Base-by-base conservation (phyloP, 2,888 invertebrate species). In the Clusia tigrina region DNA sequence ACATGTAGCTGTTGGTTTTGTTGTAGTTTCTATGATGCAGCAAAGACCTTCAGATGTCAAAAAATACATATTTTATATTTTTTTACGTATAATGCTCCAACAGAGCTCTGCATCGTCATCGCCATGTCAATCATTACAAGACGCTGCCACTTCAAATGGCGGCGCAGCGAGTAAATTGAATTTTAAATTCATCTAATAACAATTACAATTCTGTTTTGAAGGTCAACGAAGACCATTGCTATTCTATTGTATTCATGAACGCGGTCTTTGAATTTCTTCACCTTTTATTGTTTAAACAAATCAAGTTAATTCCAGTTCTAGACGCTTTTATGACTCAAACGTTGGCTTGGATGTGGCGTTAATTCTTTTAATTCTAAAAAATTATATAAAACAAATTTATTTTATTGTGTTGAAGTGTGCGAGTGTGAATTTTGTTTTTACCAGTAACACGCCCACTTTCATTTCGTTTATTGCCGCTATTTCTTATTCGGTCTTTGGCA, bases 61-160 rank as follows among this genome's bases (percentile, higher is more conserved):
- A 60, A 54, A 58, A 63, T 63, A 63, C 62, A 65, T 75, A 42
- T 32, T 9, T 32, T 32, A 32, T 32, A 9, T 32, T 32, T 32
- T 6, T 32, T 32, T 32, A 5, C 42, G 42, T 32, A 12, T 32
- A 32, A 9, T 32, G 6, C 12, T 32, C 32, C 32, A 32, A 32
- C 61, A 74, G 66, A 62, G 76, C 77, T 74, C 72, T 71, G 75
- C 74, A 75, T 75, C 73, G 77, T 42, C 9, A 3, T 6, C n/a
- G 42, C 12, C 42, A 42, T 32, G 32, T 42, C 42, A 42, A n/a
- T 42, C 32, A 32, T n/a, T n/a, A 32, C 6, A 12, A 32, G 6
- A 32, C 32, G n/a, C n/a, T 42, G 9, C 9, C 42, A 42, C 42
- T 42, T 42, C 42, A 42, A 17, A 3, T n/a, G n/a, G n/a, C n/a